These are phyloP conservation scores for Raphicerus campestris DNA, from an alignment of 2,113 vertebrate species.

Conservation along the genomic window DNA sequence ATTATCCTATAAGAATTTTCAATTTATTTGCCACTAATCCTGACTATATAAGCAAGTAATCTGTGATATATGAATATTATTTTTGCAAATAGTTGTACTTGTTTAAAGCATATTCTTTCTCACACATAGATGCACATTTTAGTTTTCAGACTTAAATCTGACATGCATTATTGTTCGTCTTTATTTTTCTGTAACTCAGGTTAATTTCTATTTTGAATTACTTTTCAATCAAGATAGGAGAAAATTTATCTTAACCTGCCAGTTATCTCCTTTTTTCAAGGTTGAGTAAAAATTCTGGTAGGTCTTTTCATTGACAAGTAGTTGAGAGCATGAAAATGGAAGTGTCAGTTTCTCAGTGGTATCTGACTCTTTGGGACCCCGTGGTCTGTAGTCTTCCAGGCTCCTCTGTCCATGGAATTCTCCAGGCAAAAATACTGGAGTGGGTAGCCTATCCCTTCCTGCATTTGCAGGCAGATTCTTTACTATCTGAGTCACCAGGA, in stretches of 20 bases:
- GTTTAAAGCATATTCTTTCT: neutral
- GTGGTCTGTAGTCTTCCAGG: neutral
- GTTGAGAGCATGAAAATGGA: neutral
- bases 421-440: neutral
- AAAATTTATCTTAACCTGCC: neutral
- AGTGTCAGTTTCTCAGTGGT: neutral
- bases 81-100: slow-evolving; percentile 8
- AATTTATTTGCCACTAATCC: neutral
- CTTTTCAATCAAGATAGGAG: neutral
- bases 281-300: neutral
- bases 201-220: neutral
- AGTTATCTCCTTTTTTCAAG: neutral
- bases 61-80: neutral
- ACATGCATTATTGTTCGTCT: neutral
- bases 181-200: neutral
- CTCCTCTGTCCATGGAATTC: neutral
- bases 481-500: neutral
- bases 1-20: neutral
- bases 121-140: neutral
- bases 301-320: neutral
- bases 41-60: neutral
- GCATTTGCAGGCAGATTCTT: neutral
- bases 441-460: neutral
- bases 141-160: neutral
- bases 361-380: neutral